Conservation (phyloP, 2,113 vertebrate species). For the Neolamprologus variostigma region DNA sequence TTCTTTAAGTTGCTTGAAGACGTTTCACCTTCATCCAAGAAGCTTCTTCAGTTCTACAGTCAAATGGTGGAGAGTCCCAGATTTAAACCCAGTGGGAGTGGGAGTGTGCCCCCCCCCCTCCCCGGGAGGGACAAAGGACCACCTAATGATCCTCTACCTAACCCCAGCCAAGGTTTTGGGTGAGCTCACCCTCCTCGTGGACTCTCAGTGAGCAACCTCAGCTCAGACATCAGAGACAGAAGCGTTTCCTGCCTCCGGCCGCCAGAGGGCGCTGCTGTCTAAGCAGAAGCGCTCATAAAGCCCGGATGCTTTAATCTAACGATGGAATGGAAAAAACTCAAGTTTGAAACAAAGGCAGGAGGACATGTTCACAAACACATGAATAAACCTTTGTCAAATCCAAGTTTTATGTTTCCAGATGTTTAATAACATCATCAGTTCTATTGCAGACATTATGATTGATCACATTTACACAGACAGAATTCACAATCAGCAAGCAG, state of each 20-base stretch:
- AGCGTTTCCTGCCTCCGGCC: not conserved
- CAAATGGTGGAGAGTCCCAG: not conserved
- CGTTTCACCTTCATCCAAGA: not conserved
- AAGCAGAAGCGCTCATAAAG: not conserved
- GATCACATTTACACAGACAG: not conserved
- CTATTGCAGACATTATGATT: not conserved
- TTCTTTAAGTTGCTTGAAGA: not conserved
- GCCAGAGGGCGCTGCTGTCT: not conserved
- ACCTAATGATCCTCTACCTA: not conserved
- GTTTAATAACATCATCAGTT: not conserved
- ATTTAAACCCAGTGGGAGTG: not conserved
- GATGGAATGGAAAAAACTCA: not conserved
- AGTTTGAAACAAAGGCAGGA: not conserved
- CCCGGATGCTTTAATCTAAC: not conserved
- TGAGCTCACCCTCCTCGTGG: not conserved
- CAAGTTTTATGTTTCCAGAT: not conserved
- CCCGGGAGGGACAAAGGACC: not conserved
- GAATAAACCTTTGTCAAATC: not conserved
- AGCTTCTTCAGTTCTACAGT: not conserved
- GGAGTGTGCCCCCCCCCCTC: not conserved
- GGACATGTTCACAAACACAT: not conserved
- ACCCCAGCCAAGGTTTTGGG: not conserved
- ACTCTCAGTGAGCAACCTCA: not conserved
- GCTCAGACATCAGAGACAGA: not conserved
- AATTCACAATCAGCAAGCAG: not conserved